Evolutionary conservation across 2,797 vertebrate genomes (phyloP), one percentile per base, ranked within the genome.

Genomic region (Eulemur rubriventer): DNA sequence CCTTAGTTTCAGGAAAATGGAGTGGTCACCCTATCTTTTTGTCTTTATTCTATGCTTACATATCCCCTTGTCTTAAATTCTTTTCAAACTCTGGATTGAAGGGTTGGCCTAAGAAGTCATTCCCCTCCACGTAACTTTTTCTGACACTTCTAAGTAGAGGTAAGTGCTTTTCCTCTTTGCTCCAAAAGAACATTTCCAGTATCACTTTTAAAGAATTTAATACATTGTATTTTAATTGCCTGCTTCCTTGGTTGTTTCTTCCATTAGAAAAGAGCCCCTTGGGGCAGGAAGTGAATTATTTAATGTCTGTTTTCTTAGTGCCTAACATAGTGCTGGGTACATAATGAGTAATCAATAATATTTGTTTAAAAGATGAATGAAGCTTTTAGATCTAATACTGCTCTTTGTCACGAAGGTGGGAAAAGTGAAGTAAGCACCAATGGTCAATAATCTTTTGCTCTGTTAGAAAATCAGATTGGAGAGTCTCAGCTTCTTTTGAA

Each of bases 281-380:
- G 52, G 26, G 35, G 48, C 20, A 89, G 13, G 10, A 95, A 76
- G 3, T 84, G 14, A 83, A 0, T 24, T 90, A 88, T 69, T 73
- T n/a, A 24, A 81, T 41, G 33, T 78, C 35, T 93, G 13, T 88
- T 91, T 89, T 48, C 6, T 59, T 67, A 91, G 63, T 92, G 59
- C 41, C 52, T 92, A 90, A 90, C 33, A 78, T 22, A 81, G 80
- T 84, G 24, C 72, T 93, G 48, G n/a, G 14, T 78, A 85, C 46
- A 46, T 92, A 92, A 96, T 46, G 17, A 92, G 4, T 91, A 95
- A 92, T 92, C 76, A 94, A 69, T 92, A 80, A 75, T 46, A 84
- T 91, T 93, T 87, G 86, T 88, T 96, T 78, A 87, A 96, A 93
- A 95, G 52, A 94, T 72, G 28, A 89, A 81, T 91, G 75, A 97